Evolutionary conservation across 2,888 invertebrate genomes (phyloP).

Genomic region (Campoplex nolae): DNA sequence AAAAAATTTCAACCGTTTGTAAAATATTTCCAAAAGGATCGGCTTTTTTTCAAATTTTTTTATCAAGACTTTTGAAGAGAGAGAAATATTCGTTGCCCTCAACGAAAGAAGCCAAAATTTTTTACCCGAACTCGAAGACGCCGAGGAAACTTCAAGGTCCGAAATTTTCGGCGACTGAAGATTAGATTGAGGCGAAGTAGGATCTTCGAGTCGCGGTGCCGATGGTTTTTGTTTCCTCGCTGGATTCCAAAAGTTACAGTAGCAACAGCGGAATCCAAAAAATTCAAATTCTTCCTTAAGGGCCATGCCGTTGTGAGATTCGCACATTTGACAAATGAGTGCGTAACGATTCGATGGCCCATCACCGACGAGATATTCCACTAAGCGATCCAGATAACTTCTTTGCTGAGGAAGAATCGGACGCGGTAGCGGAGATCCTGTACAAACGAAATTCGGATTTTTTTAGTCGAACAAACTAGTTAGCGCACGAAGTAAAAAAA

Average conservation of each 20-base stretch:
- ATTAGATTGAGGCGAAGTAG: conserved; percentile 60
- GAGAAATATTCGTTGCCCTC: neutral
- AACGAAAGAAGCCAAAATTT: neutral
- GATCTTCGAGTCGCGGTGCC: conserved; percentile 88
- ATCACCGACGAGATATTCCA: conserved; percentile 98
- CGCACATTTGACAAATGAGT: conserved; percentile 95
- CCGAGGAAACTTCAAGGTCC: conserved; percentile 60
- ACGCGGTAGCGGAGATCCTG: conserved; percentile 86
- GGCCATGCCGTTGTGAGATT: conserved; percentile 96
- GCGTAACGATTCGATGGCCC: conserved; percentile 98
- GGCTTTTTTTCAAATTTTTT: neutral
- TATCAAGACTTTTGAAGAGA: neutral
- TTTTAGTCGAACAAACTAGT: neutral
- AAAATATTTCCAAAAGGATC: neutral
- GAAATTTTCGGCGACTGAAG: conserved; percentile 48
- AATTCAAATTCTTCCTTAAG: conserved; percentile 90
- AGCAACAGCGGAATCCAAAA: conserved; percentile 94
- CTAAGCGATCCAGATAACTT: conserved; percentile 93
- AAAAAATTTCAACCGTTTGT: too few species aligned
- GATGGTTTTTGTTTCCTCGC: conserved; percentile 94
- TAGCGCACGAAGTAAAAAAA: neutral
- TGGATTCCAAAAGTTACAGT: conserved; percentile 94
- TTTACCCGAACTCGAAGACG: conserved; percentile 65
- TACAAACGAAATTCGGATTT: neutral
- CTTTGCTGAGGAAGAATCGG: conserved; percentile 91